These are phyloP conservation scores for Euthynnus affinis DNA, from an alignment of 2,797 vertebrate species.

Conservation along the genomic window DNA sequence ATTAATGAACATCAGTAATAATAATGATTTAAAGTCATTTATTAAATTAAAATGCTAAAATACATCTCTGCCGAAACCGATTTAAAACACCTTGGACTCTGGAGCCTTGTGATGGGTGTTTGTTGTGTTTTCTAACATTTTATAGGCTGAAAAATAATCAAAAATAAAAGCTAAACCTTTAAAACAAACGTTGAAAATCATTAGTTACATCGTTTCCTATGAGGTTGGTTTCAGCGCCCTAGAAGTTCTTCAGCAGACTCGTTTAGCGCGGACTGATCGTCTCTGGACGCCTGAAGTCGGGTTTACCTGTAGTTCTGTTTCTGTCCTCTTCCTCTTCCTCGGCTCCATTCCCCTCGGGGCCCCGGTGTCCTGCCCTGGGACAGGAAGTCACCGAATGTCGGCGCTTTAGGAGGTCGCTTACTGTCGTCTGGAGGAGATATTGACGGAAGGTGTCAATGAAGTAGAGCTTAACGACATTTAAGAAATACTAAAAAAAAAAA, in stretches of 20 bases:
- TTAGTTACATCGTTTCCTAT: too few species aligned
- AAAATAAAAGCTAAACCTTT: background rate
- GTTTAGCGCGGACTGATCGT: background rate
- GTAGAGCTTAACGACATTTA: background rate
- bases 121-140: too few species aligned
- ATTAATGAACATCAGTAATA: too few species aligned
- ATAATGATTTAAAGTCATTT: too few species aligned
- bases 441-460: background rate
- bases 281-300: too few species aligned
- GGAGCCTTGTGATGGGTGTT: too few species aligned
- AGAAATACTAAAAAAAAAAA: background rate
- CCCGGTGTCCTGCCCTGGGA: slow-evolving; percentile 81
- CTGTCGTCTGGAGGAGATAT: slow-evolving; percentile 77
- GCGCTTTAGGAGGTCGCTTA: slow-evolving; percentile 86
- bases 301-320: slow-evolving; percentile 90
- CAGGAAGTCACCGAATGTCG: slow-evolving; percentile 91
- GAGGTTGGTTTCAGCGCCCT: background rate
- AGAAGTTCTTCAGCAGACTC: background rate
- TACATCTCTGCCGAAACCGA: too few species aligned
- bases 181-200: background rate
- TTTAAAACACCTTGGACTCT: too few species aligned
- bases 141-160: too few species aligned
- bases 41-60: too few species aligned
- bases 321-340: slow-evolving; percentile 78
- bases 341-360: slow-evolving; percentile 75